A percentile compares a stretch with the other conserved stretches of the same genome.
These are phyloP conservation scores for Pithys albifrons DNA, from an alignment of 2,113 vertebrate species.

Conservation along the genomic window DNA sequence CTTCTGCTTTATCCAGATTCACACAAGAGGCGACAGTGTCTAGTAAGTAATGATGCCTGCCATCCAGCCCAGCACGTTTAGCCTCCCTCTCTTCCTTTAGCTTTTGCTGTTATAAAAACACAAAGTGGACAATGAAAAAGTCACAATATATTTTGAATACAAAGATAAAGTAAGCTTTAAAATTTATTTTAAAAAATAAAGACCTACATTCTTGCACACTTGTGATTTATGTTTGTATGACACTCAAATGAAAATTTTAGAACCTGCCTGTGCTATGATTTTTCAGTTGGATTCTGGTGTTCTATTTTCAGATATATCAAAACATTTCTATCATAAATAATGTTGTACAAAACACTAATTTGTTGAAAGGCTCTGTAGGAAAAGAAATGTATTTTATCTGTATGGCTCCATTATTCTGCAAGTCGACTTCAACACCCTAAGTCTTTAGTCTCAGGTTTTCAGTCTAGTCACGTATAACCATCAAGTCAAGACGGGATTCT, in stretches of 20 bases:
- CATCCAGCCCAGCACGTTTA: constrained; percentile 85
- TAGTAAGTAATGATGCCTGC: constrained; percentile 87
- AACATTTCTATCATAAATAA: neutral
- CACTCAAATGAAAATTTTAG: neutral
- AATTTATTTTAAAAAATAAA: neutral
- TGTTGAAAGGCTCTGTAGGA: neutral
- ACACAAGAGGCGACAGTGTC: constrained; percentile 84
- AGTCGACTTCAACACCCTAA: neutral
- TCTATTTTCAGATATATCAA: neutral
- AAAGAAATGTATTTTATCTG: neutral
- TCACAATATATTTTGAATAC: neutral
- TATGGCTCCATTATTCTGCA: neutral
- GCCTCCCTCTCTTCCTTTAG: constrained; percentile 91
- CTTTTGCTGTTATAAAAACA: constrained; percentile 84
- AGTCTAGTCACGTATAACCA: neutral
- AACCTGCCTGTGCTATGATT: neutral
- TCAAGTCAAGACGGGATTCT: neutral
- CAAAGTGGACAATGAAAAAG: neutral
- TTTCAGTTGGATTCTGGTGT: neutral
- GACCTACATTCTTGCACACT: neutral
- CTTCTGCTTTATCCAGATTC: constrained; percentile 83
- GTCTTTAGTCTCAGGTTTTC: neutral
- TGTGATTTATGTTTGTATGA: neutral
- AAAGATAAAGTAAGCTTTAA: neutral
- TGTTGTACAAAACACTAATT: neutral